Percentiles rank a stretch among this genome's conserved stretches.
Evolutionary conservation across 2,113 vertebrate genomes (phyloP).

Genomic region (Corythoichthys haematopterus): DNA sequence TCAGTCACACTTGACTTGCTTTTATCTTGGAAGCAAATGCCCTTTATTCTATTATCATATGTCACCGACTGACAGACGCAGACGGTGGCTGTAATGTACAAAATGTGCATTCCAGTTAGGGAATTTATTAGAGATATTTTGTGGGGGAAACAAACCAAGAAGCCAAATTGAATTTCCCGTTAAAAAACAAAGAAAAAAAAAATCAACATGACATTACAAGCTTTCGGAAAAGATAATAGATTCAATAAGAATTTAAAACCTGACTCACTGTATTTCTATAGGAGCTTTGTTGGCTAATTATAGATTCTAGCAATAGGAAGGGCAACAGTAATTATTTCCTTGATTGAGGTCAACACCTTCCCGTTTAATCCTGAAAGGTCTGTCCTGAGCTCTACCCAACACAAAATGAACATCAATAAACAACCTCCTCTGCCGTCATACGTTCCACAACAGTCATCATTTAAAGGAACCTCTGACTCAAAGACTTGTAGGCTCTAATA

Average conservation of each 20-base stretch:
- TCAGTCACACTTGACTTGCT: conserved; percentile 57
- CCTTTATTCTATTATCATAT: conserved; percentile 49
- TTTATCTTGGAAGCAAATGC: conserved; percentile 51
- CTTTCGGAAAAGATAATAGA: conserved; percentile 33
- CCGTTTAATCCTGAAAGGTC: conserved; percentile 55
- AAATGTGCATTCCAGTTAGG: conserved; percentile 1
- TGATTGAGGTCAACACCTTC: conserved; percentile 69
- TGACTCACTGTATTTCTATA: conserved; percentile 53
- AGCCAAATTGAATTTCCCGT: conserved; percentile 13
- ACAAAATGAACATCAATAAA: conserved; percentile 42
- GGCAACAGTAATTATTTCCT: conserved; percentile 64
- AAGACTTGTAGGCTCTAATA: too few species aligned
- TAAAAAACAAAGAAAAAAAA: conserved; percentile 17
- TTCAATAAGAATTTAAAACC: conserved; percentile 49
- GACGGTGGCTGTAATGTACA: conserved; percentile 13
- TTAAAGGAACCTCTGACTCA: too few species aligned
- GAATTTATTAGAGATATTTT: conserved; percentile 25
- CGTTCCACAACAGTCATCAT: conserved; percentile 34
- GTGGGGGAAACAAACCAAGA: conserved; percentile 3
- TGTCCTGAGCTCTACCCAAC: conserved; percentile 28
- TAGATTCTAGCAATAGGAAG: conserved; percentile 48
- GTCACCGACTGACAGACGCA: conserved; percentile 47
- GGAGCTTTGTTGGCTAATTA: conserved; percentile 60
- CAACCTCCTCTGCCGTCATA: conserved; percentile 17
- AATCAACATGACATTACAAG: conserved; percentile 26